phyloP scores from a whole-genome alignment of 1,140 invertebrate genomes.

The Olivierus martensii region DNA sequence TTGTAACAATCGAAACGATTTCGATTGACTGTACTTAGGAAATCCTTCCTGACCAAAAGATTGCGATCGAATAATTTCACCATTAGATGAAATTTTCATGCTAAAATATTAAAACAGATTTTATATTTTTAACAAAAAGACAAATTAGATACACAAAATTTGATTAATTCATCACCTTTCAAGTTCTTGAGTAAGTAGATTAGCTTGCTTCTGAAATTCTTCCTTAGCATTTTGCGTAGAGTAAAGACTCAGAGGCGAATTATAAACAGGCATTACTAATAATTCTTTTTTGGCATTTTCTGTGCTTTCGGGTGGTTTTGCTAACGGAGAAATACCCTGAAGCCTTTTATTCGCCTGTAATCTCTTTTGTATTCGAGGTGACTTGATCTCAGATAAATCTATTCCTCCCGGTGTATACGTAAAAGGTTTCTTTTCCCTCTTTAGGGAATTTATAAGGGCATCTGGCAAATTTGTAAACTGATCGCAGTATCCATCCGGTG shows the following conservation, averaged over 20 bases:
- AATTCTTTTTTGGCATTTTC: neutral
- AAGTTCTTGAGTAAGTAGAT: no score
- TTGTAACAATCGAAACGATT: conserved; percentile 69
- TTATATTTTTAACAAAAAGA: no score
- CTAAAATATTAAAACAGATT: no score
- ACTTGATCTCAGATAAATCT: conserved; percentile 75
- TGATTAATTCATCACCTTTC: no score
- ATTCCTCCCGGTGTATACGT: conserved; percentile 85
- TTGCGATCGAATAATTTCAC: no score
- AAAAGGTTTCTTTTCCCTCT: conserved; percentile 88
- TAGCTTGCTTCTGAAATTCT: conserved; percentile 3
- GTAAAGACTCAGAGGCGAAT: conserved; percentile 8
- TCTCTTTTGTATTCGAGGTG: conserved; percentile 67
- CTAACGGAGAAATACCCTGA: neutral
- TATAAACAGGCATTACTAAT: conserved; percentile 11
- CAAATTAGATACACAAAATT: no score
- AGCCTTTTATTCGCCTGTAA: conserved; percentile 10
- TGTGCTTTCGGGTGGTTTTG: neutral
- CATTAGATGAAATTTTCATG: no score
- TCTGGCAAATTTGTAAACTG: conserved; percentile 46
- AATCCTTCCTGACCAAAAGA: no score
- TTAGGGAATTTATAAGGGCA: conserved; percentile 82
- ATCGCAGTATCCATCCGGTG: neutral
- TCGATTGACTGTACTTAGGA: conserved; percentile 32
- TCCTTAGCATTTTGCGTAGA: conserved; percentile 12